Percentiles rank a stretch among this genome's conserved stretches.
Conservation (phyloP, 1,140 invertebrate species). For the Pseudomyrmex cubaensis region DNA sequence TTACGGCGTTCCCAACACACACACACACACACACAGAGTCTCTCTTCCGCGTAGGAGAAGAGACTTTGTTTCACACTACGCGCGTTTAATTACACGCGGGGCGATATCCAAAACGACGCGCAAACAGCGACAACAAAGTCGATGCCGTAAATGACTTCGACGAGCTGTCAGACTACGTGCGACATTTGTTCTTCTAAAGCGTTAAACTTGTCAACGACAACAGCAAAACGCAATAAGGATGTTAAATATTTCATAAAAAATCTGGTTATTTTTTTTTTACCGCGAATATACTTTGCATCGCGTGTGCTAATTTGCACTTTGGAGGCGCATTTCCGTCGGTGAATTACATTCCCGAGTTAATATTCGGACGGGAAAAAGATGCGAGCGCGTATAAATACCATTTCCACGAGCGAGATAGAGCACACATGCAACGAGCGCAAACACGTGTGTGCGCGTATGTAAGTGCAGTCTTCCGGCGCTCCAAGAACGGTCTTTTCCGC, state of each 20-base stretch:
- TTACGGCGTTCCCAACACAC: background rate
- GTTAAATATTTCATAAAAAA: too few species aligned
- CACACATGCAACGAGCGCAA: slow-evolving; percentile 3
- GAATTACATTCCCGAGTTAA: slow-evolving; percentile 15
- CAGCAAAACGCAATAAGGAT: too few species aligned
- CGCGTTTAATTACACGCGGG: background rate
- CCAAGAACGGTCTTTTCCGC: slow-evolving; percentile 52
- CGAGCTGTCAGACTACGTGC: too few species aligned
- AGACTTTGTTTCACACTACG: too few species aligned
- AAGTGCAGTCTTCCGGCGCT: slow-evolving; percentile 44
- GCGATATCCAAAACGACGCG: background rate
- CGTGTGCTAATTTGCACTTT: background rate
- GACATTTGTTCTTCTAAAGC: too few species aligned
- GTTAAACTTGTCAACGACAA: too few species aligned
- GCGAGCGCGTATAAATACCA: background rate
- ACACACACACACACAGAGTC: background rate
- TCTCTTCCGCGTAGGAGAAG: background rate
- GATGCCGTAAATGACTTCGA: too few species aligned
- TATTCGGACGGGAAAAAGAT: slow-evolving; percentile 4
- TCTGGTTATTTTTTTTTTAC: background rate
- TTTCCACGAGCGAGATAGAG: slow-evolving; percentile 25
- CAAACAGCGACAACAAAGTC: too few species aligned
- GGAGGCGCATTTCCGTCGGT: background rate
- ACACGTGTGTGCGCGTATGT: background rate
- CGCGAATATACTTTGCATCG: background rate